phyloP scores from a whole-genome alignment of 2,888 invertebrate species.

The Chaetoderma sp. region DNA sequence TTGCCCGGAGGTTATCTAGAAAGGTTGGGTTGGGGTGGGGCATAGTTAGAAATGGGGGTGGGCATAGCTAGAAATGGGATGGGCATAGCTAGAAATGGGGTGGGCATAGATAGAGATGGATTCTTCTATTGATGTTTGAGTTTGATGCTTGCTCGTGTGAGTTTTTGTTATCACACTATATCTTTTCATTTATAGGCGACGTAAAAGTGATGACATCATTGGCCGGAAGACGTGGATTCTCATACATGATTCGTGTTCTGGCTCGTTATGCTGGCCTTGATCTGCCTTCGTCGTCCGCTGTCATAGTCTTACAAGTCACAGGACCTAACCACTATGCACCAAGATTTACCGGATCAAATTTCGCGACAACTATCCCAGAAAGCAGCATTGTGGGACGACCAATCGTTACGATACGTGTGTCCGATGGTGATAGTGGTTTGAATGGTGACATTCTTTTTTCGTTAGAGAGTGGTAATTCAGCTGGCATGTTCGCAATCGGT shows the following conservation, averaged over 20 bases:
- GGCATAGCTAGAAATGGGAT: no score
- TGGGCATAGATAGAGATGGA: neutral
- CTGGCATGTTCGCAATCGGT: conserved; percentile 84
- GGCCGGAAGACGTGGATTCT: conserved; percentile 71
- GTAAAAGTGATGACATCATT: conserved; percentile 78
- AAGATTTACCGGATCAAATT: conserved; percentile 81
- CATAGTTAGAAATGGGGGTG: no score
- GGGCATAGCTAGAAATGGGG: no score
- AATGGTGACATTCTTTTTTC: conserved; percentile 88
- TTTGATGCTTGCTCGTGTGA: neutral
- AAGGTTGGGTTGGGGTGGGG: no score
- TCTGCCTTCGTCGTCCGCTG: conserved; percentile 82
- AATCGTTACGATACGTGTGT: conserved; percentile 84
- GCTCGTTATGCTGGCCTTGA: conserved; percentile 91
- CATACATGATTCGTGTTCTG: conserved; percentile 78
- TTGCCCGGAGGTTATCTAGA: no score
- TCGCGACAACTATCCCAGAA: conserved; percentile 91
- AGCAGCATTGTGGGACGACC: conserved; percentile 88
- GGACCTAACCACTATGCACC: conserved; percentile 86
- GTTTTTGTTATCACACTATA: neutral
- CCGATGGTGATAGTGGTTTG: conserved; percentile 87
- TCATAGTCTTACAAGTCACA: conserved; percentile 74
- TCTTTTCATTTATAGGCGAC: conserved; percentile 72
- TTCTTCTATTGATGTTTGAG: neutral
- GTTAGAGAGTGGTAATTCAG: conserved; percentile 77